These are phyloP conservation scores for Thalassoma bifasciatum DNA, from an alignment of 2,113 vertebrate genomes.

Conservation along the genomic window DNA sequence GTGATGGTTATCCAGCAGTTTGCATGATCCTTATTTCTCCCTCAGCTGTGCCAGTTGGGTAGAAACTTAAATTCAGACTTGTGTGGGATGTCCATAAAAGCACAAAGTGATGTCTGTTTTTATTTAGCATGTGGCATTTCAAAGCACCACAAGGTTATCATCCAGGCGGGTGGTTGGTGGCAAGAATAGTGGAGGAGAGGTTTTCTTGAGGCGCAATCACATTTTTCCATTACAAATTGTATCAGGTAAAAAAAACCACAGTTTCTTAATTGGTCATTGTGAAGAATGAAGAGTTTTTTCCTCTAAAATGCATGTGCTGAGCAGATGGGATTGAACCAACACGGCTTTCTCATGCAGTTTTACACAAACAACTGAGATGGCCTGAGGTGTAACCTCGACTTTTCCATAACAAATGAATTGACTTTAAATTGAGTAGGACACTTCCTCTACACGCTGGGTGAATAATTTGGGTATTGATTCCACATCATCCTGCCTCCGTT, in stretches of 20 bases:
- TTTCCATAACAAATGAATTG: conserved; percentile 65
- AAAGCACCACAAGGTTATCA: conserved; percentile 17
- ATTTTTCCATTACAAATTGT: conserved; percentile 74
- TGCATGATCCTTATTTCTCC: conserved; percentile 34
- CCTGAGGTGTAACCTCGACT: conserved; percentile 40
- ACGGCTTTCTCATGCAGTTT: conserved; percentile 36
- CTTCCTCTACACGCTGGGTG: conserved; percentile 36
- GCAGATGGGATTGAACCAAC: conserved; percentile 68
- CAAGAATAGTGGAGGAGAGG: conserved; percentile 38
- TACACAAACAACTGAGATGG: conserved; percentile 56
- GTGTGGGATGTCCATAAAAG: conserved; percentile 39
- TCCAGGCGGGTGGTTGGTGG: conserved; percentile 70
- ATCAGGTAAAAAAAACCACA: conserved; percentile 67
- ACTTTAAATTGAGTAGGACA: conserved; percentile 49
- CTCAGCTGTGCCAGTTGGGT: conserved; percentile 18
- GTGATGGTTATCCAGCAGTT: conserved; percentile 41
- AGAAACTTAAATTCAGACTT: conserved; percentile 34
- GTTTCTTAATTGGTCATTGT: conserved; percentile 63
- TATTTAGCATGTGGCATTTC: conserved; percentile 42
- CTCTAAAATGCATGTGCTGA: conserved; percentile 54
- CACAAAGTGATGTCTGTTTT: conserved; percentile 46
- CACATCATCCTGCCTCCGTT: conserved; percentile 29
- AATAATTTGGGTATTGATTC: conserved; percentile 53
- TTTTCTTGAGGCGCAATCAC: conserved; percentile 43
- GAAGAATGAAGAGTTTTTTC: conserved; percentile 26